These are phyloP conservation scores for Bhutanitis thaidina DNA, from an alignment of 2,888 invertebrate genomes.

Conservation along the genomic window DNA sequence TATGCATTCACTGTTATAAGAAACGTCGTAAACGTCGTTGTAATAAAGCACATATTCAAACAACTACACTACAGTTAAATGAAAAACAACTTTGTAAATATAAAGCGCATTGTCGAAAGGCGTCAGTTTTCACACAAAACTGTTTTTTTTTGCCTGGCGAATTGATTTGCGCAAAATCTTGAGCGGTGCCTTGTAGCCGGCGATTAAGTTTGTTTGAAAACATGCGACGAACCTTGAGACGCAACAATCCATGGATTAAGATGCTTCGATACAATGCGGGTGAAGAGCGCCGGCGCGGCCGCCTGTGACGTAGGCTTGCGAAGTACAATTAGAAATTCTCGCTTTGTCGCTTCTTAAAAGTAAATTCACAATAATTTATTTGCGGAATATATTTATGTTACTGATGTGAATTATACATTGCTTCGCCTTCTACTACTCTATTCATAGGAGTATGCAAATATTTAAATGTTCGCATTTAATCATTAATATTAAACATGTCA, in stretches of 20 bases:
- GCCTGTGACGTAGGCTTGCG: background rate
- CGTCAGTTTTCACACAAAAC: conserved; percentile 23
- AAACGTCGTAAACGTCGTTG: background rate
- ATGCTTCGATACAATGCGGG: conserved; percentile 5
- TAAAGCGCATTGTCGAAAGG: conserved; percentile 5
- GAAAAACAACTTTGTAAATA: conserved; percentile 4
- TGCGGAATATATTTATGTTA: too few species aligned
- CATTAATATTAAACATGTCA: too few species aligned
- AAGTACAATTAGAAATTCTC: background rate
- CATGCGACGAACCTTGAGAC: background rate
- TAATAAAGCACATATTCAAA: conserved; percentile 11
- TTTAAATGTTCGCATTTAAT: too few species aligned
- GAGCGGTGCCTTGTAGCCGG: conserved; percentile 2
- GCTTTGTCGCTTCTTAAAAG: background rate
- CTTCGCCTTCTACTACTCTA: too few species aligned
- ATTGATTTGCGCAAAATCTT: conserved; percentile 19
- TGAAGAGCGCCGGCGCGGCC: background rate
- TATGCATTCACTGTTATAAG: background rate
- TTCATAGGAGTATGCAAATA: too few species aligned
- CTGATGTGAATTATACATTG: too few species aligned
- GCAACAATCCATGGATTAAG: conserved; percentile 7
- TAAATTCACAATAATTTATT: too few species aligned
- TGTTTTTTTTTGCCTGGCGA: conserved; percentile 4
- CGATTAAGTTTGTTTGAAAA: conserved; percentile 11
- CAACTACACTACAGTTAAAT: background rate